A percentile compares a stretch with the other conserved stretches of the same genome.
These are phyloP conservation scores for Cheracebus regulus DNA, from an alignment of 2,797 vertebrate genomes.

Conservation along the genomic window DNA sequence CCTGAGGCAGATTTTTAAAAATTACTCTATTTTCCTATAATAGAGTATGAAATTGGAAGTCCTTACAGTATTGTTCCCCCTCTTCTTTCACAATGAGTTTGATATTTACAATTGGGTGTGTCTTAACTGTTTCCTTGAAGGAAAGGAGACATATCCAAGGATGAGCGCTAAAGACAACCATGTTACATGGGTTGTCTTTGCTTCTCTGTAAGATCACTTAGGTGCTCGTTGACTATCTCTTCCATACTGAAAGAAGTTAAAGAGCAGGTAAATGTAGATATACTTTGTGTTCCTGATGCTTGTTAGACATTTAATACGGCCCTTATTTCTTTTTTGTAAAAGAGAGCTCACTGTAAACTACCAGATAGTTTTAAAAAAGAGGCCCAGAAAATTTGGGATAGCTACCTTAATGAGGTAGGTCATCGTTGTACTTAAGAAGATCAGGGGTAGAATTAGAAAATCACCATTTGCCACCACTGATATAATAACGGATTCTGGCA, in stretches of 20 bases:
- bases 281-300: background rate
- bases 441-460: background rate
- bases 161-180: background rate
- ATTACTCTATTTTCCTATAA: background rate
- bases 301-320: background rate
- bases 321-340: background rate
- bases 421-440: background rate
- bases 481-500: background rate
- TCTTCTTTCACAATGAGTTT: background rate
- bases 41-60: background rate
- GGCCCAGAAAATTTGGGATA: background rate
- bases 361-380: background rate
- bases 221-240: background rate
- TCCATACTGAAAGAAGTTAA: background rate
- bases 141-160: background rate
- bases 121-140: slow-evolving; percentile 16
- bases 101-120: background rate
- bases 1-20: background rate
- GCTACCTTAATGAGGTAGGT: background rate
- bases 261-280: background rate
- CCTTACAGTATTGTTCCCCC: background rate
- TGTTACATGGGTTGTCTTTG: background rate
- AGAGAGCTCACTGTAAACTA: background rate
- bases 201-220: background rate
- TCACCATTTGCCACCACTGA: background rate